Evolutionary conservation across 2,797 vertebrate genomes (phyloP).

Genomic region (Fratercula arctica): DNA sequence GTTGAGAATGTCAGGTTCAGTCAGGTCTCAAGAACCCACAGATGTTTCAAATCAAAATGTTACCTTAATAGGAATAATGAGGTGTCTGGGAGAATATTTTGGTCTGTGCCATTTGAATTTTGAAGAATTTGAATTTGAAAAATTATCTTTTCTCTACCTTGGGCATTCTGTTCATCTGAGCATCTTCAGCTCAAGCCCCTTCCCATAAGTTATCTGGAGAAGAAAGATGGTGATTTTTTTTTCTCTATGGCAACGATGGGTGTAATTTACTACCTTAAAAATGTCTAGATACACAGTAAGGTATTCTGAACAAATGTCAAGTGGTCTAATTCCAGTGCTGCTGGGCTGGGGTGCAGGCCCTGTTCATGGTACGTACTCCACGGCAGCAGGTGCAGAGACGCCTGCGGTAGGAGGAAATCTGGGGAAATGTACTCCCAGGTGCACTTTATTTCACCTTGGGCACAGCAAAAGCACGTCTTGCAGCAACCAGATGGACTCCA

Average conservation of each 20-base stretch:
- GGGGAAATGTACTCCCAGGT: not conserved
- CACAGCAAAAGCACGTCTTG: not conserved
- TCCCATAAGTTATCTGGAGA: not conserved
- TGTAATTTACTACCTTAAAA: not conserved
- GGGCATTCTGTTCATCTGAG: not conserved
- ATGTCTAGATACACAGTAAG: not conserved
- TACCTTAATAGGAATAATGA: conserved; percentile 76
- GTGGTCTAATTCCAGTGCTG: not conserved
- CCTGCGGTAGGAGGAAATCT: not conserved
- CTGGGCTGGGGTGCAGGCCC: not conserved
- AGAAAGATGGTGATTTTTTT: not conserved
- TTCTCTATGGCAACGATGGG: not conserved
- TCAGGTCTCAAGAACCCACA: conserved; percentile 73
- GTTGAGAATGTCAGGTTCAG: conserved; percentile 70
- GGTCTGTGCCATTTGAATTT: conserved; percentile 36
- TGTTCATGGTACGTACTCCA: accelerated
- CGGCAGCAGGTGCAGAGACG: not conserved
- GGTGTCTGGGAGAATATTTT: conserved; percentile 64
- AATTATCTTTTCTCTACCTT: not conserved
- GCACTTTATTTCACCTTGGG: not conserved
- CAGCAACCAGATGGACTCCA: not conserved
- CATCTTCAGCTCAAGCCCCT: not conserved
- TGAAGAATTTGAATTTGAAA: not conserved
- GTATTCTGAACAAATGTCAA: not conserved
- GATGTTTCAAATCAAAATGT: conserved; percentile 77